These are phyloP conservation scores for Palloptera scutellata DNA, from an alignment of 2,888 invertebrate species.

Conservation along the genomic window DNA sequence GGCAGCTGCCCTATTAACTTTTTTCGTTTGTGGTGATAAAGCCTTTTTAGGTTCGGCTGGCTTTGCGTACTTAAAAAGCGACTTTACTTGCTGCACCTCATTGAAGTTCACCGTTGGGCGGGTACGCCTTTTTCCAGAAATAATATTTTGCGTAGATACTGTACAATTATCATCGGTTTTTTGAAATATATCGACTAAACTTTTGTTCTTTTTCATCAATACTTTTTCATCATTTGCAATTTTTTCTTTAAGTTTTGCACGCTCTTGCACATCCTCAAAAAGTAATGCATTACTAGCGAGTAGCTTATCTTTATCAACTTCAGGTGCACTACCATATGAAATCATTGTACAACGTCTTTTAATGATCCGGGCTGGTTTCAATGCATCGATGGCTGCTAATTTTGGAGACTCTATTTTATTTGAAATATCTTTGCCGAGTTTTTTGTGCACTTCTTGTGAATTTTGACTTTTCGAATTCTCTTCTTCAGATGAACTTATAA, in stretches of 20 bases:
- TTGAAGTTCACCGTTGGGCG: conserved; percentile 51
- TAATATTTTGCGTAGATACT: conserved; percentile 60
- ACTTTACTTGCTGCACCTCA: conserved; percentile 45
- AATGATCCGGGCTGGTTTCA: conserved; percentile 35
- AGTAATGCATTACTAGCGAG: conserved; percentile 40
- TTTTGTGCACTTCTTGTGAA: conserved; percentile 4
- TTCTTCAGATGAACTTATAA: background rate
- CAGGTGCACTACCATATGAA: conserved; percentile 43
- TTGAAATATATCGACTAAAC: conserved; percentile 49
- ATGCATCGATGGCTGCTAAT: conserved; percentile 7
- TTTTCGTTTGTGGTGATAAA: background rate
- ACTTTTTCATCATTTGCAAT: conserved; percentile 36
- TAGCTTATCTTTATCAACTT: conserved; percentile 47
- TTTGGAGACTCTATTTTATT: conserved; percentile 13
- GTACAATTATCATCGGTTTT: conserved; percentile 54
- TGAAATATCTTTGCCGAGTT: background rate
- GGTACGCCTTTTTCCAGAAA: conserved; percentile 55
- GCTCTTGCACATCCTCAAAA: conserved; percentile 50
- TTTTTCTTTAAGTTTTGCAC: conserved; percentile 34
- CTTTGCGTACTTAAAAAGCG: conserved; percentile 39
- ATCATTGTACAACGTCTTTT: conserved; percentile 49
- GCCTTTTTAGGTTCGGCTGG: conserved; percentile 25
- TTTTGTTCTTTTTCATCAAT: conserved; percentile 34
- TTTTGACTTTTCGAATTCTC: background rate
- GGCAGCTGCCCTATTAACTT: background rate